phyloP scores from a whole-genome alignment of 2,888 invertebrate species.

The Leptopilina drosophilae region DNA sequence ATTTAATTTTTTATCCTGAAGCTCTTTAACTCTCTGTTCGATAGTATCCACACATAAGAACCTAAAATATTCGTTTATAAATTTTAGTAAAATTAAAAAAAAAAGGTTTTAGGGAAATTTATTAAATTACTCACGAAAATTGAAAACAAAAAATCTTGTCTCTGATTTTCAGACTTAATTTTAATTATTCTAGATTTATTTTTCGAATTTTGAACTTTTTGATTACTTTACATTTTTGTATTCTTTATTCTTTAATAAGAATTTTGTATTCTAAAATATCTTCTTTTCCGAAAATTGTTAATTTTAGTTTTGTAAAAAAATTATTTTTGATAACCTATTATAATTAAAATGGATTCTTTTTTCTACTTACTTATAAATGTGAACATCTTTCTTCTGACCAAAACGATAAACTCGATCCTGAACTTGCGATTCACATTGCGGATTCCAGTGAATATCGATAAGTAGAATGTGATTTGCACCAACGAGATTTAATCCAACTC shows the following conservation, averaged over 20 bases:
- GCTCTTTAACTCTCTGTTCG: conserved; percentile 88
- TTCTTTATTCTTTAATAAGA: no score
- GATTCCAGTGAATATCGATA: conserved; percentile 98
- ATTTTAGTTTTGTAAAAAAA: no score
- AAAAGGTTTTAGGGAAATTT: no score
- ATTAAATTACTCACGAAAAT: no score
- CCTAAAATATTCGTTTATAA: conserved; percentile 75
- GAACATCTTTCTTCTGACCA: conserved; percentile 89
- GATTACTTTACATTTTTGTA: no score
- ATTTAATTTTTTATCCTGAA: conserved; percentile 89
- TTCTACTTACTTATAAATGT: conserved; percentile 86
- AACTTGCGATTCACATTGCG: conserved; percentile 95
- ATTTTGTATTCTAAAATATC: no score
- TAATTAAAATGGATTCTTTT: conserved; percentile 83
- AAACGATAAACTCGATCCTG: conserved; percentile 95
- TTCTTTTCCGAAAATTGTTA: no score
- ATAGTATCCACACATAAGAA: conserved; percentile 92
- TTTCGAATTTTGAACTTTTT: no score
- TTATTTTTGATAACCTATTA: no score
- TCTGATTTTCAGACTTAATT: no score
- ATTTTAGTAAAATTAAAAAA: background rate
- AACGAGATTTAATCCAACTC: conserved; percentile 94
- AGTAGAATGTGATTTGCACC: conserved; percentile 95
- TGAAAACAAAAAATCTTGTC: no score
- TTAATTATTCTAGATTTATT: no score